Evolutionary conservation across 1,140 invertebrate species (phyloP).

Genomic region (Formica exsecta): DNA sequence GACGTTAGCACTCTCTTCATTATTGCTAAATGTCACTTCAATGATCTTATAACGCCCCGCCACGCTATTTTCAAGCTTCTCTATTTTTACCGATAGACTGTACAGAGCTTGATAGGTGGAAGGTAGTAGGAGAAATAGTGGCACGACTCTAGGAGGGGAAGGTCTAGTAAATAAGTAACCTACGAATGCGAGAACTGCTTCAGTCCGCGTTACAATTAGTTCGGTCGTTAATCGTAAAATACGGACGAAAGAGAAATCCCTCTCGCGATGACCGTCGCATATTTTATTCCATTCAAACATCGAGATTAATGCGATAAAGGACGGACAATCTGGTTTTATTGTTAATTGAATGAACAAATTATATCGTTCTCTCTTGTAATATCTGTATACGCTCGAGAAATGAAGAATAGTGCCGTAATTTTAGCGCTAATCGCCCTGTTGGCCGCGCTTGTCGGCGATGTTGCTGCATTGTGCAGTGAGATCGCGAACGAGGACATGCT

Average conservation of each 20-base stretch:
- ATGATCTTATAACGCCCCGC: constrained; percentile 64
- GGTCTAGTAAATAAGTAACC: constrained; percentile 85
- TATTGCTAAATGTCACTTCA: constrained; percentile 54
- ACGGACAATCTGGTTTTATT: not conserved
- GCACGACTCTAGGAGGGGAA: constrained; percentile 72
- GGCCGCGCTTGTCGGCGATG: constrained; percentile 50
- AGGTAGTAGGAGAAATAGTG: constrained; percentile 70
- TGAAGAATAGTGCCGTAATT: constrained; percentile 42
- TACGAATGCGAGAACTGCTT: constrained; percentile 79
- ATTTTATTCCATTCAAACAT: not conserved
- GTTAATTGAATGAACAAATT: constrained; percentile 7
- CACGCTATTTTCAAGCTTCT: constrained; percentile 78
- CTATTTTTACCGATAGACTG: constrained; percentile 84
- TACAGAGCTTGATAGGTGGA: constrained; percentile 79
- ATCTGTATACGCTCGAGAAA: not conserved
- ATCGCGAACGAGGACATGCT: constrained; percentile 79
- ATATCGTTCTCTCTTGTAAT: not conserved
- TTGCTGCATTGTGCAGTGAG: constrained; percentile 71
- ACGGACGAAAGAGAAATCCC: constrained; percentile 43
- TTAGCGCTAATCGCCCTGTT: constrained; percentile 53
- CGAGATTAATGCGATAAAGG: constrained; percentile 20
- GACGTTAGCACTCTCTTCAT: not conserved
- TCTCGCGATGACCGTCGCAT: constrained; percentile 40
- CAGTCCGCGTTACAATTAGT: constrained; percentile 79
- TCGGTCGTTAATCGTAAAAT: constrained; percentile 44